phyloP scores from a whole-genome alignment of 2,113 vertebrate genomes.

The Ailuropoda melanoleuca region DNA sequence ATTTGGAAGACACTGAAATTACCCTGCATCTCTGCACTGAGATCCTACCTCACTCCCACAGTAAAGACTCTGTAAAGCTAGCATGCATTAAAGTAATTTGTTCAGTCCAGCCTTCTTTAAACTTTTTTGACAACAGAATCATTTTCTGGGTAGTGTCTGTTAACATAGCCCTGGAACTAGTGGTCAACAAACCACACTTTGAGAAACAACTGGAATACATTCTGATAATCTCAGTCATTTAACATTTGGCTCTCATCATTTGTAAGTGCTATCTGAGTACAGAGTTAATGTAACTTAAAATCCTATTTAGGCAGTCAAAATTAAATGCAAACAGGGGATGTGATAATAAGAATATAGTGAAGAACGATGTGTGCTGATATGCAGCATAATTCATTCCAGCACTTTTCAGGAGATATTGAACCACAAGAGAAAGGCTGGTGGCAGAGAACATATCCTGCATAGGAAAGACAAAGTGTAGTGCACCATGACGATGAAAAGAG shows the following conservation, averaged over 20 bases:
- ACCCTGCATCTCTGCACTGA: background rate
- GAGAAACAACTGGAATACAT: background rate
- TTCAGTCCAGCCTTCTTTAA: background rate
- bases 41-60: background rate
- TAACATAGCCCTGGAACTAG: background rate
- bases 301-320: background rate
- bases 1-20: background rate
- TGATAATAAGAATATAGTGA: background rate
- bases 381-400: background rate
- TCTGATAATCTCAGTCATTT: background rate
- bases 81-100: background rate
- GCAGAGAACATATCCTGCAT: background rate
- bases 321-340: background rate
- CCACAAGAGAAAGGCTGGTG: background rate
- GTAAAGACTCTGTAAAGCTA: background rate
- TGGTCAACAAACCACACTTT: background rate
- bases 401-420: background rate
- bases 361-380: background rate
- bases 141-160: background rate
- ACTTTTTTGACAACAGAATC: background rate
- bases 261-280: background rate
- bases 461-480: background rate
- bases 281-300: slow-evolving; percentile 35
- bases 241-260: background rate
- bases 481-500: background rate